phyloP scores from a whole-genome alignment of 2,113 vertebrate genomes.

The Colius striatus region DNA sequence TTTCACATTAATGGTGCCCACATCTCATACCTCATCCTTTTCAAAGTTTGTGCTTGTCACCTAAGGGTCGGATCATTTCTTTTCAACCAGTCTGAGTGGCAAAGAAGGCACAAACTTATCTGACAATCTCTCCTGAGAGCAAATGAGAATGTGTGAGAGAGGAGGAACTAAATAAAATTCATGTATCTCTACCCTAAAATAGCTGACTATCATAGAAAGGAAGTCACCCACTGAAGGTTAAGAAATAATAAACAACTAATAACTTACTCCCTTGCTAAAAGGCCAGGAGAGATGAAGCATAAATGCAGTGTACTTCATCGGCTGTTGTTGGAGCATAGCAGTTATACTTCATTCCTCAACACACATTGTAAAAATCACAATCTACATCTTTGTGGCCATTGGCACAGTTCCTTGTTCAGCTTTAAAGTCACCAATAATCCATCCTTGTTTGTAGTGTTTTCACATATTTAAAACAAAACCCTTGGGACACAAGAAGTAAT shows the following conservation, averaged over 20 bases:
- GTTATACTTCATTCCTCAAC: constrained; percentile 1
- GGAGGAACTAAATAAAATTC: constrained; percentile 6
- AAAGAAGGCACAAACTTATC: background rate
- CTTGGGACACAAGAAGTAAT: constrained; percentile 5
- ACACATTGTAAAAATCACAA: constrained; percentile 2
- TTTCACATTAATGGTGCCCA: background rate
- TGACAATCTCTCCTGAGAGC: background rate
- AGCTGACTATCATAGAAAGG: constrained; percentile 19
- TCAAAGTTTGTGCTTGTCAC: background rate
- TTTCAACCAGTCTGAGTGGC: background rate
- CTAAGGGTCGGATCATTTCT: background rate
- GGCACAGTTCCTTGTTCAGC: constrained; percentile 10
- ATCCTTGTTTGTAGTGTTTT: background rate
- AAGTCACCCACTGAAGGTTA: constrained; percentile 45
- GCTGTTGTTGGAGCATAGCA: background rate
- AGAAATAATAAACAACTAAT: constrained; percentile 49
- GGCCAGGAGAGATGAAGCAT: constrained; percentile 25
- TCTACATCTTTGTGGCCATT: constrained; percentile 17
- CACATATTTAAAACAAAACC: constrained; percentile 20
- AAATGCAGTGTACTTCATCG: background rate
- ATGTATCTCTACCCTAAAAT: background rate
- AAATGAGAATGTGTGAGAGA: background rate
- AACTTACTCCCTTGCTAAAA: constrained; percentile 37
- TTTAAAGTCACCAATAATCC: constrained; percentile 4
- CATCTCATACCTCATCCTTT: background rate